Evolutionary conservation across 2,797 vertebrate genomes (phyloP).

Genomic region (Rallus crepitans): DNA sequence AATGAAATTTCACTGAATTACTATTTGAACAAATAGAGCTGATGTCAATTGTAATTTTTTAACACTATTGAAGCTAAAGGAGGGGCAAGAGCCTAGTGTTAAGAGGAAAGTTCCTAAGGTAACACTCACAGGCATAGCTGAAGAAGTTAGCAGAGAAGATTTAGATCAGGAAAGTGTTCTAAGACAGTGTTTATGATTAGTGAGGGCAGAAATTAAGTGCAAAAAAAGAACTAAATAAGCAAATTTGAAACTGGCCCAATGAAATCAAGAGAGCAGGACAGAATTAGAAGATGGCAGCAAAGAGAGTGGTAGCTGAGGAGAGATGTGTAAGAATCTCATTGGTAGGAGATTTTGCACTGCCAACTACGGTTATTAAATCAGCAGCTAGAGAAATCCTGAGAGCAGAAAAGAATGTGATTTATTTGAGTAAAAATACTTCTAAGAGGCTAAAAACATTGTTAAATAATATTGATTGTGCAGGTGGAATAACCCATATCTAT

Average conservation of each 20-base stretch:
- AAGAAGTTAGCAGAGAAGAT: background rate
- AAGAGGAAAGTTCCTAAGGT: background rate
- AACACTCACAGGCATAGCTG: background rate
- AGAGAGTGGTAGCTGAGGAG: background rate
- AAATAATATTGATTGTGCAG: background rate
- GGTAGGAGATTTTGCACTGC: constrained; percentile 11
- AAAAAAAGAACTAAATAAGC: background rate
- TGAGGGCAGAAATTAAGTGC: background rate
- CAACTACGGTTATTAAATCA: constrained; percentile 36
- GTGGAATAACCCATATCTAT: background rate
- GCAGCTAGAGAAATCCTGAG: background rate
- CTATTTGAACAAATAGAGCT: background rate
- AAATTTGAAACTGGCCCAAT: background rate
- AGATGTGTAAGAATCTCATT: background rate
- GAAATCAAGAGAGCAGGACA: background rate
- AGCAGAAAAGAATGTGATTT: background rate
- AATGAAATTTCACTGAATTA: background rate
- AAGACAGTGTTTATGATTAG: background rate
- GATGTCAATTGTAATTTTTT: background rate
- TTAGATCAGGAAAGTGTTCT: background rate
- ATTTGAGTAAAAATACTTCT: constrained; percentile 5
- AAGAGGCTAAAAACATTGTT: background rate
- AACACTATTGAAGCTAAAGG: background rate
- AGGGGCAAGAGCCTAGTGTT: background rate
- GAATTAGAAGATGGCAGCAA: background rate